These are phyloP conservation scores for Hozukius guyotensis DNA, from an alignment of 2,797 vertebrate genomes.

Conservation along the genomic window DNA sequence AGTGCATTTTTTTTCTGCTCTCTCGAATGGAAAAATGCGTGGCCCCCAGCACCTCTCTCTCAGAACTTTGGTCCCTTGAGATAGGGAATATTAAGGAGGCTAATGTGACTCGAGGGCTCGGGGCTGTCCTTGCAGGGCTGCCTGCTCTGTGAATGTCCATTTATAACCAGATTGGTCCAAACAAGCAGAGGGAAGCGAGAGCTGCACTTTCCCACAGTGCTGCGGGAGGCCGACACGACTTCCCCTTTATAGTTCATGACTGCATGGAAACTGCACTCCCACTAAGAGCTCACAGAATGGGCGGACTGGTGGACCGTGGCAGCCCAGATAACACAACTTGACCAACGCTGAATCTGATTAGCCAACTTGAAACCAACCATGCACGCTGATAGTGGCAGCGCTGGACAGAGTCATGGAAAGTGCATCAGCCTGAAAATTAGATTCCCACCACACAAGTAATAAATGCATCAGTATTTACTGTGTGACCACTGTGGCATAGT, in stretches of 20 bases:
- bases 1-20: conserved; percentile 44
- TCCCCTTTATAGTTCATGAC: conserved; percentile 78
- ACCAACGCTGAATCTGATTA: conserved; percentile 76
- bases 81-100: conserved; percentile 75
- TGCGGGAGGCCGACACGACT: conserved; percentile 64
- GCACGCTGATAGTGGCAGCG: conserved; percentile 56
- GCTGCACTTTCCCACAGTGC: conserved; percentile 86
- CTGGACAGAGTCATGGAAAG: conserved; percentile 51
- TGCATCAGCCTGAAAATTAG: conserved; percentile 33
- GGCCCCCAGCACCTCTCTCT: conserved; percentile 74
- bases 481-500: neutral
- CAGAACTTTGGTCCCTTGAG: conserved; percentile 78
- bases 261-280: conserved; percentile 80
- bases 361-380: conserved; percentile 69
- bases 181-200: conserved; percentile 78
- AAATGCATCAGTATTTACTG: conserved; percentile 1
- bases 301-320: conserved; percentile 74
- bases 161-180: conserved; percentile 82
- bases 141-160: conserved; percentile 81
- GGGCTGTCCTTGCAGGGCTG: conserved; percentile 62
- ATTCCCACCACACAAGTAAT: conserved; percentile 23
- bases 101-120: conserved; percentile 72
- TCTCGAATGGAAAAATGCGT: conserved; percentile 82
- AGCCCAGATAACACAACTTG: conserved; percentile 74
- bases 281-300: conserved; percentile 71